Percentiles rank a stretch among this genome's conserved stretches.
These are phyloP conservation scores for Trissonchulus latispiculum DNA, from an alignment of 2,888 invertebrate genomes.

Conservation along the genomic window DNA sequence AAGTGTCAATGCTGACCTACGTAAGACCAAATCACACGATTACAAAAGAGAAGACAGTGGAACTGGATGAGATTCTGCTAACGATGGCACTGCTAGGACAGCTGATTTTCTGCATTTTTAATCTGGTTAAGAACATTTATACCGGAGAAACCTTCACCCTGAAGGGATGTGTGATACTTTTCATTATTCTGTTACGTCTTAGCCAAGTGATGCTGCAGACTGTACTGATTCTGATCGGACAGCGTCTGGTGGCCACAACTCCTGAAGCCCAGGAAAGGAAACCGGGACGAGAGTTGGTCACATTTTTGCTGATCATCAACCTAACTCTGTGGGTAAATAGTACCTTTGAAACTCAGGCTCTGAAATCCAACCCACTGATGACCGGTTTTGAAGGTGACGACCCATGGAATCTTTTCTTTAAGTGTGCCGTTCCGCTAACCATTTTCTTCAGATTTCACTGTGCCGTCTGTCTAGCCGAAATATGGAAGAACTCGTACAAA, in stretches of 20 bases:
- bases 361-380: conserved; percentile 69
- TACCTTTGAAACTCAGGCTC: conserved; percentile 87
- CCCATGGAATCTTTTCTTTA: conserved; percentile 83
- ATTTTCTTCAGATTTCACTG: conserved; percentile 94
- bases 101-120: conserved; percentile 14
- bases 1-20: neutral
- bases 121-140: neutral
- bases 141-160: neutral
- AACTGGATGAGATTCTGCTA: conserved; percentile 2
- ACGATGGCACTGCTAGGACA: neutral
- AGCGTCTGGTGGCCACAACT: conserved; percentile 2
- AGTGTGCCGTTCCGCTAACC: conserved; percentile 81
- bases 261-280: conserved; percentile 86
- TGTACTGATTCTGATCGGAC: conserved; percentile 5
- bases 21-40: neutral
- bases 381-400: conserved; percentile 82
- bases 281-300: conserved; percentile 87
- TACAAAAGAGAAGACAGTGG: neutral
- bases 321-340: conserved; percentile 93
- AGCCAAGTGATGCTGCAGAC: conserved; percentile 16
- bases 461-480: conserved; percentile 83
- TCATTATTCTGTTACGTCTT: conserved; percentile 1
- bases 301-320: conserved; percentile 85
- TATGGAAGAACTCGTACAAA: conserved; percentile 66
- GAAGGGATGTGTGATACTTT: neutral